A percentile compares a stretch with the other conserved stretches of the same genome.
Conservation (phyloP, 2,113 vertebrate species). For the Xenus cinereus region DNA sequence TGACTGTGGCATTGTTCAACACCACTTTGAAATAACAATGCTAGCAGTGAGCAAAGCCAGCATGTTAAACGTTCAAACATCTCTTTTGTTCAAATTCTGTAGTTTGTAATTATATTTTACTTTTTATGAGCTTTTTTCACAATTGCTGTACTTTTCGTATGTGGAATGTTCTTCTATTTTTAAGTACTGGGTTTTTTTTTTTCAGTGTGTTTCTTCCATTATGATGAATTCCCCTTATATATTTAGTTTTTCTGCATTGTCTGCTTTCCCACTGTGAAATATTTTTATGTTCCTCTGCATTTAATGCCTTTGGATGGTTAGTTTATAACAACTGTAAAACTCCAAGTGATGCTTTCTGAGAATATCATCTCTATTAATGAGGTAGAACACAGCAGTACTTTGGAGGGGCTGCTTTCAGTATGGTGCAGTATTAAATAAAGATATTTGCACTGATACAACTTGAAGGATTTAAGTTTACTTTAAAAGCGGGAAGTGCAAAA, state of each 20-base stretch:
- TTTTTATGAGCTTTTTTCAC: not conserved
- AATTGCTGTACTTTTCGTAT: not conserved
- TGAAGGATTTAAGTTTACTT: not conserved
- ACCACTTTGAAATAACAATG: constrained; percentile 10
- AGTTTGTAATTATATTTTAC: not conserved
- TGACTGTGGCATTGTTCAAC: not conserved
- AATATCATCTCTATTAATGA: not conserved
- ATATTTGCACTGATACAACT: not conserved
- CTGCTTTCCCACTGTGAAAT: not conserved
- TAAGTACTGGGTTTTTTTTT: not conserved
- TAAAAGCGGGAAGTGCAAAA: not conserved
- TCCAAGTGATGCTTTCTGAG: constrained; percentile 5
- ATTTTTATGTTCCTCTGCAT: constrained; percentile 32
- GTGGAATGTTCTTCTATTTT: not conserved
- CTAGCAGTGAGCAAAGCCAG: not conserved
- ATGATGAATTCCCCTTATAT: not conserved
- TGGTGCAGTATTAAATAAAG: not conserved
- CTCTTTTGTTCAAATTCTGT: not conserved
- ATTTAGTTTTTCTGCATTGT: not conserved
- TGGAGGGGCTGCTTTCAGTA: not conserved
- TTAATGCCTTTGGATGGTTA: not conserved
- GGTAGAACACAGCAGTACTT: not conserved
- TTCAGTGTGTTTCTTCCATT: not conserved
- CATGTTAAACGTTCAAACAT: not conserved
- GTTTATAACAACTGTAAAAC: constrained; percentile 15